A percentile compares a stretch with the other conserved stretches of the same genome.
Evolutionary conservation across 92 coral and sea anemone species (phyloP).

Genomic region (Actinostola sp.): DNA sequence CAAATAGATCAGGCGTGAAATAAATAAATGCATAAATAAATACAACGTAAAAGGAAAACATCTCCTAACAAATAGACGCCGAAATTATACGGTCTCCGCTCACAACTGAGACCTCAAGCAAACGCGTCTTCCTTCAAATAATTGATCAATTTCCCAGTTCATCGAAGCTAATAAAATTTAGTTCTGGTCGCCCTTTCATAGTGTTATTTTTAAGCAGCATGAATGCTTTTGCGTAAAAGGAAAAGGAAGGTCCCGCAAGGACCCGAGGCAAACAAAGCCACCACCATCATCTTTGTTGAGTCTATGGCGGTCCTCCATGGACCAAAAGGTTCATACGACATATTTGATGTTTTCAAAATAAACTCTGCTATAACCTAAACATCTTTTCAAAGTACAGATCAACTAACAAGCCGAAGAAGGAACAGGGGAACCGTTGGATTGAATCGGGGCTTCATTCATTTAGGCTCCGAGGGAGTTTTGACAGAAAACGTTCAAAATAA

Average conservation of each 20-base stretch:
- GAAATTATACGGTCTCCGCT: too few relatives aligned
- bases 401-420: background rate
- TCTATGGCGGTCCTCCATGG: background rate
- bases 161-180: constrained; percentile 6
- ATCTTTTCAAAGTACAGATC: background rate
- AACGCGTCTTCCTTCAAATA: too few relatives aligned
- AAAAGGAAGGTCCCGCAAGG: constrained; percentile 2
- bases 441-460: too few relatives aligned
- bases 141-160: constrained; percentile 7
- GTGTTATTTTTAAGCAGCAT: background rate
- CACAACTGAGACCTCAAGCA: too few relatives aligned
- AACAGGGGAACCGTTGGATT: too few relatives aligned
- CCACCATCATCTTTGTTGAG: background rate
- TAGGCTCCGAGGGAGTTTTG: too few relatives aligned
- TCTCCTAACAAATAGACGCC: background rate
- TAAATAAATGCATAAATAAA: too few relatives aligned
- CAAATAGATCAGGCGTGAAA: too few relatives aligned
- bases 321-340: background rate
- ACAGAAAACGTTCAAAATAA: too few relatives aligned
- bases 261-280: background rate
- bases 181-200: background rate
- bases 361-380: background rate
- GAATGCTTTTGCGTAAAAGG: background rate
- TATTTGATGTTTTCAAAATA: constrained; percentile 3
- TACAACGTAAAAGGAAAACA: too few relatives aligned